These are phyloP conservation scores for Xiphias gladius DNA, from an alignment of 2,113 vertebrate species.

Conservation along the genomic window DNA sequence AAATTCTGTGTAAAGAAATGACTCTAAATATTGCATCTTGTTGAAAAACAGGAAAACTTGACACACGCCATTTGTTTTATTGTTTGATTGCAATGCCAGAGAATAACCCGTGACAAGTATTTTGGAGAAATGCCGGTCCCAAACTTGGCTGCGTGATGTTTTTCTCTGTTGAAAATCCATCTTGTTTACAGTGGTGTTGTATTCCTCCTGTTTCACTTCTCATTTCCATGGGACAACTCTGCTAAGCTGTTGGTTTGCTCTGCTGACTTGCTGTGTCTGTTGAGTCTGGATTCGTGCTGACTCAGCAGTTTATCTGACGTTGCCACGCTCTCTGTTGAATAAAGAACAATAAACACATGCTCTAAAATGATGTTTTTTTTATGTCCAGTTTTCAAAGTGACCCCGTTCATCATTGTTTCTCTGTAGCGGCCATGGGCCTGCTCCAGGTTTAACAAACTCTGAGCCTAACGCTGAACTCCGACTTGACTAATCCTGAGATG, in stretches of 20 bases:
- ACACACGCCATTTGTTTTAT: neutral
- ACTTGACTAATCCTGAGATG: too few species aligned
- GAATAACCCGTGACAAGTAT: neutral
- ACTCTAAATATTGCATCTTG: neutral
- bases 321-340: neutral
- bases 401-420: neutral
- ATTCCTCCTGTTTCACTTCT: slow-evolving; percentile 56
- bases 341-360: slow-evolving; percentile 4
- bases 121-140: neutral
- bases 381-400: neutral
- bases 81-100: neutral
- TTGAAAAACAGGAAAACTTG: neutral
- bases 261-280: slow-evolving; percentile 32
- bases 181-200: neutral
- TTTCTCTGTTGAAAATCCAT: slow-evolving; percentile 1
- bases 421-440: neutral
- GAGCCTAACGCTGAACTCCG: too few species aligned
- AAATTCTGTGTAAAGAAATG: neutral
- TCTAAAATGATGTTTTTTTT: neutral
- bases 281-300: slow-evolving; percentile 13
- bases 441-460: too few species aligned
- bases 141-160: neutral
- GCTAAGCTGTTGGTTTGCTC: slow-evolving; percentile 8
- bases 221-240: slow-evolving; percentile 24
- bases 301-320: slow-evolving; percentile 19